Evolutionary conservation across 2,888 invertebrate species (phyloP).

Genomic region (Melieria crassipennis): DNA sequence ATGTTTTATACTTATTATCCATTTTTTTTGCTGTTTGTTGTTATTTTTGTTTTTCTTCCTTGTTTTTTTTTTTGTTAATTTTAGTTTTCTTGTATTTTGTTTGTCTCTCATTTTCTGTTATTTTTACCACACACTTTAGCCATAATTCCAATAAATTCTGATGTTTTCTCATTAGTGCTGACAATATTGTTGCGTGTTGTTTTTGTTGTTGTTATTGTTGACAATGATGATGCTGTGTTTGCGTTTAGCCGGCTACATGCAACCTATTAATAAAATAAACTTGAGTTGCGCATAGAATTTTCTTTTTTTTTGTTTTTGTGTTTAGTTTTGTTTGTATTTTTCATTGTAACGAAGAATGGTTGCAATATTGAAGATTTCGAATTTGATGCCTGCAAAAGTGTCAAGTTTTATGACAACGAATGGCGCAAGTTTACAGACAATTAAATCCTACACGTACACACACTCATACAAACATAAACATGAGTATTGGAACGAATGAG

Average conservation of each 20-base stretch:
- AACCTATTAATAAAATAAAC: constrained; percentile 24
- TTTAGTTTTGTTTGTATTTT: constrained; percentile 6
- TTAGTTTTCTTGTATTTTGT: background rate
- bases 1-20: no score
- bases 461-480: background rate
- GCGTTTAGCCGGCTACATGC: background rate
- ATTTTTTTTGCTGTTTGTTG: no score
- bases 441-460: constrained; percentile 2
- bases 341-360: background rate
- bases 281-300: background rate
- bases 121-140: background rate
- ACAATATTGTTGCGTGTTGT: no score
- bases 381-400: constrained; percentile 2
- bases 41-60: no score
- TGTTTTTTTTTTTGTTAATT: no score
- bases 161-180: background rate
- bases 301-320: constrained; percentile 9
- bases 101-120: background rate
- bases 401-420: constrained; percentile 25
- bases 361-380: background rate
- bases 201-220: no score
- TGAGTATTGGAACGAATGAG: background rate
- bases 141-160: constrained; percentile 23
- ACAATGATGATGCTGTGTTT: background rate
- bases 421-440: background rate